phyloP scores from a whole-genome alignment of 2,888 invertebrate species.

The Chaitophorus viminalis region DNA sequence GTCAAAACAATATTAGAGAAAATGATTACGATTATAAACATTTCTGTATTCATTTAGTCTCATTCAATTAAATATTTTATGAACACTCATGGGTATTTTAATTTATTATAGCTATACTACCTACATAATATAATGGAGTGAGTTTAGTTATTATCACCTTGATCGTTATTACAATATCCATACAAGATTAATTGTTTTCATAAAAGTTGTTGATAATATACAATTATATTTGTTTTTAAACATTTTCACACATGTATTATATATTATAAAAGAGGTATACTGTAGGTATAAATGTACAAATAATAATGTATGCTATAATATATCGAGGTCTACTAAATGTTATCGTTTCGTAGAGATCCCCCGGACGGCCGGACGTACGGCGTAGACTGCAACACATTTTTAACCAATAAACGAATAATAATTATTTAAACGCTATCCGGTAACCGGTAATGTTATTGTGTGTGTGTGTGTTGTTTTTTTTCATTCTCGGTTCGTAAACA shows the following conservation, averaged over 20 bases:
- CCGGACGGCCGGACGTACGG: slow-evolving; percentile 1
- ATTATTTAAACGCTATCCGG: slow-evolving; percentile 55
- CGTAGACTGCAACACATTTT: slow-evolving; percentile 40
- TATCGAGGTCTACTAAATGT: slow-evolving; percentile 31
- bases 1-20: neutral
- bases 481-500: slow-evolving; percentile 45
- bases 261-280: neutral
- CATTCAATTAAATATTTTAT: neutral
- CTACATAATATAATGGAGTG: neutral
- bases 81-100: neutral
- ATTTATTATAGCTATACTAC: too few species aligned
- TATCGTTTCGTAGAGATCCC: slow-evolving; percentile 25
- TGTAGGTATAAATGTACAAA: neutral
- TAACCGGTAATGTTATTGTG: slow-evolving; percentile 55
- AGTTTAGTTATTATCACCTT: neutral
- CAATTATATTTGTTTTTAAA: neutral
- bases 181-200: slow-evolving; percentile 7
- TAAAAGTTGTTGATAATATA: slow-evolving; percentile 13
- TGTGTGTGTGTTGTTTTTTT: slow-evolving; percentile 46
- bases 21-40: neutral
- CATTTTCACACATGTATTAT: neutral
- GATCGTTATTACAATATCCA: neutral
- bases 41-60: neutral
- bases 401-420: slow-evolving; percentile 52
- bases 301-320: slow-evolving; percentile 9